These are phyloP conservation scores for Aphidoletes aphidimyza DNA, from an alignment of 2,888 invertebrate genomes.

Conservation along the genomic window DNA sequence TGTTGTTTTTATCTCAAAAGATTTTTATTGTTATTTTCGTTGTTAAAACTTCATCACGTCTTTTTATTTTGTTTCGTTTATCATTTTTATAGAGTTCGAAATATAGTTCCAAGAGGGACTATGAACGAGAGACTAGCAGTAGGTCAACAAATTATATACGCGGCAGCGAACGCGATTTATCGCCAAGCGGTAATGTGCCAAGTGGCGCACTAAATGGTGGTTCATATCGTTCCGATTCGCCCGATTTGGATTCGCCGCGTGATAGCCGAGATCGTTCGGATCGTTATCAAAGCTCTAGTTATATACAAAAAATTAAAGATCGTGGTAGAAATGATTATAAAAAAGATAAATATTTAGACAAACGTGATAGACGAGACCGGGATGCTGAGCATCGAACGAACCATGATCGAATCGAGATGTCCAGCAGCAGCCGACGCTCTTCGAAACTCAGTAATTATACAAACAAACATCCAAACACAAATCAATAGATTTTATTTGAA, in stretches of 20 bases:
- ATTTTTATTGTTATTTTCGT: background rate
- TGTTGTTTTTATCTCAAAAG: no score
- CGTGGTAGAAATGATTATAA: slow-evolving; percentile 90
- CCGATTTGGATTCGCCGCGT: slow-evolving; percentile 79
- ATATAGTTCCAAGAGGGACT: slow-evolving; percentile 82
- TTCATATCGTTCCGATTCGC: slow-evolving; percentile 79
- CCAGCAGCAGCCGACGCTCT: slow-evolving; percentile 62
- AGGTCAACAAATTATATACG: slow-evolving; percentile 64
- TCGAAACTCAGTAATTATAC: slow-evolving; percentile 64
- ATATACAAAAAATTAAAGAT: slow-evolving; percentile 67
- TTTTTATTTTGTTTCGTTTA: slow-evolving; percentile 56
- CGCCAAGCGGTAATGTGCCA: slow-evolving; percentile 61
- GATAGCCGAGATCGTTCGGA: slow-evolving; percentile 67
- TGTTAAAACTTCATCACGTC: no score
- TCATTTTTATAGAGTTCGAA: slow-evolving; percentile 74
- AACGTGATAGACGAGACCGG: slow-evolving; percentile 72
- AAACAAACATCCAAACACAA: slow-evolving; percentile 57
- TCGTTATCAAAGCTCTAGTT: slow-evolving; percentile 60
- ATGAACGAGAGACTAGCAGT: slow-evolving; percentile 67
- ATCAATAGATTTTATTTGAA: background rate
- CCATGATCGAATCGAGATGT: slow-evolving; percentile 81
- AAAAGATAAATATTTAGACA: slow-evolving; percentile 92
- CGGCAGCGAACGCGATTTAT: slow-evolving; percentile 64
- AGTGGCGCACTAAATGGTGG: slow-evolving; percentile 69
- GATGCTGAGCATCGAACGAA: slow-evolving; percentile 86